These are phyloP conservation scores for Acanthornis magna DNA, from an alignment of 2,797 vertebrate species.

Conservation along the genomic window DNA sequence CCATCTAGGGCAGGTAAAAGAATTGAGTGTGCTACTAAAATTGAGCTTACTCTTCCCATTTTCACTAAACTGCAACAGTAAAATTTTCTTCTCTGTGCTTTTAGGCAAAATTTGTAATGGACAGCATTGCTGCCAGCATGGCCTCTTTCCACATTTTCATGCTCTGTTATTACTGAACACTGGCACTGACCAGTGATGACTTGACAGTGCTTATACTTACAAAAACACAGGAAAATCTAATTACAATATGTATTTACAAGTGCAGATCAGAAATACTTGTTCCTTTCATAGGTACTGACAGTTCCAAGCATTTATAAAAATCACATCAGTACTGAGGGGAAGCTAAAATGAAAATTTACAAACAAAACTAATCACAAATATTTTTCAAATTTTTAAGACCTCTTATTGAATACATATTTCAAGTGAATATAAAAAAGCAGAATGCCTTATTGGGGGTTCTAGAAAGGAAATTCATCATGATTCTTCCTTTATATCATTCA, in stretches of 20 bases:
- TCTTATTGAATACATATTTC: neutral
- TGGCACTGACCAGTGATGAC: neutral
- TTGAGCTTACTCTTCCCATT: neutral
- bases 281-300: neutral
- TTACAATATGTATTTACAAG: neutral
- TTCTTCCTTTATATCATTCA: neutral
- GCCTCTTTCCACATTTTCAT: neutral
- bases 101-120: neutral
- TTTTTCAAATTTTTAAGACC: neutral
- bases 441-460: fast-evolving
- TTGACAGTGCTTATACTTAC: neutral
- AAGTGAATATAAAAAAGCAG: neutral
- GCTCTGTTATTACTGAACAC: neutral
- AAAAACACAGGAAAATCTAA: neutral
- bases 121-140: neutral
- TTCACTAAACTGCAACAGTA: neutral
- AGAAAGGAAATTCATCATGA: neutral
- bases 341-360: neutral
- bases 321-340: neutral
- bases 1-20: neutral
- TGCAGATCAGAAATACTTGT: neutral
- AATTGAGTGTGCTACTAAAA: neutral
- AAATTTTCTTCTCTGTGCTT: neutral
- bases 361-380: neutral
- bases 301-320: neutral